Percentiles rank a stretch among this genome's conserved stretches.
These are phyloP conservation scores for Paramuricea clavata DNA, from an alignment of 92 coral and sea anemone species.

Conservation along the genomic window DNA sequence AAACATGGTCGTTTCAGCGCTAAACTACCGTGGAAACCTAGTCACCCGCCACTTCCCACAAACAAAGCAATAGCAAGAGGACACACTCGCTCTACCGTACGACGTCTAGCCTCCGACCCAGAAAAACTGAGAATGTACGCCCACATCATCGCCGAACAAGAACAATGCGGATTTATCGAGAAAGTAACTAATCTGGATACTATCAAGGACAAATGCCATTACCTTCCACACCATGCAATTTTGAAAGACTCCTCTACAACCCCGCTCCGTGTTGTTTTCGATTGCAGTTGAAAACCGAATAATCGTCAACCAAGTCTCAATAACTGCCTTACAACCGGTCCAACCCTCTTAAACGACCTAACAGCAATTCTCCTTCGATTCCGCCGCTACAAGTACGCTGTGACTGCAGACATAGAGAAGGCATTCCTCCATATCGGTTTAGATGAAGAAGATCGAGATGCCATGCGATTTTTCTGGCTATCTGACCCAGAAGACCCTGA, in stretches of 20 bases:
- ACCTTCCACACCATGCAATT: background rate
- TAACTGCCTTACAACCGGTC: constrained; percentile 56
- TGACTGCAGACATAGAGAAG: constrained; percentile 73
- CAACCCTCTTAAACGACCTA: constrained; percentile 56
- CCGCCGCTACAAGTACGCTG: constrained; percentile 49
- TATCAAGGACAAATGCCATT: background rate
- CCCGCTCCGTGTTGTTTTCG: constrained; percentile 52
- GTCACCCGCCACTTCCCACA: constrained; percentile 2
- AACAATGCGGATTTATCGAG: background rate
- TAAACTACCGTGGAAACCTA: background rate
- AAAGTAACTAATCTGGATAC: background rate
- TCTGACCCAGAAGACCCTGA: constrained; percentile 56
- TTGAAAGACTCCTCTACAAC: constrained; percentile 8
- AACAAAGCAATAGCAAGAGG: background rate
- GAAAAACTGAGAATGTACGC: background rate
- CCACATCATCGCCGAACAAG: background rate
- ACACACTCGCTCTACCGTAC: background rate
- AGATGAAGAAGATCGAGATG: constrained; percentile 52
- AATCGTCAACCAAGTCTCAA: constrained; percentile 61
- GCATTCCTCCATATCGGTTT: constrained; percentile 66
- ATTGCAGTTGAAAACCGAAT: constrained; percentile 50
- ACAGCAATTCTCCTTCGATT: constrained; percentile 69
- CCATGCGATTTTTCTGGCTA: constrained; percentile 64
- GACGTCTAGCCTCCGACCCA: background rate
- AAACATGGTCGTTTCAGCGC: background rate